These are phyloP conservation scores for Aphelenchoides bicaudatus DNA, from an alignment of 2,888 invertebrate species.

Conservation along the genomic window DNA sequence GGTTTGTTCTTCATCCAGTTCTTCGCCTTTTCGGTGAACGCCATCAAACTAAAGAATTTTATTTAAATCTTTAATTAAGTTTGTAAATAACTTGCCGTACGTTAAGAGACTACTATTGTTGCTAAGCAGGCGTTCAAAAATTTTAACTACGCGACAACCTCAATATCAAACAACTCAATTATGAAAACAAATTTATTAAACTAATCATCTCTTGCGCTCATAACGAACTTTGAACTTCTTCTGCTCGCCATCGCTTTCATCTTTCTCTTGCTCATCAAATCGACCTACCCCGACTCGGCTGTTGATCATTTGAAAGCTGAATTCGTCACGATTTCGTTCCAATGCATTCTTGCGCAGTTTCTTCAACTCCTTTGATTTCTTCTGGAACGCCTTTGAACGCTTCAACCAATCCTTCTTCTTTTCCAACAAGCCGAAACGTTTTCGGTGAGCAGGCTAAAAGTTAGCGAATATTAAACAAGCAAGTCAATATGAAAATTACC, in stretches of 20 bases:
- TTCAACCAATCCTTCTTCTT: constrained; percentile 60
- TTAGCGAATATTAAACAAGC: too few relatives aligned
- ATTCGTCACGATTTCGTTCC: constrained; percentile 95
- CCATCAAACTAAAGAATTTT: constrained; percentile 37
- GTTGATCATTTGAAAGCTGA: constrained; percentile 94
- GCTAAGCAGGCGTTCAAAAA: constrained; percentile 21
- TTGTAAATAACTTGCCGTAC: too few relatives aligned
- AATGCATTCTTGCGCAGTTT: constrained; percentile 77
- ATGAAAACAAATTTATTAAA: too few relatives aligned
- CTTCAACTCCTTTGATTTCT: constrained; percentile 72
- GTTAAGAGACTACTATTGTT: neutral
- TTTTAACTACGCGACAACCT: neutral
- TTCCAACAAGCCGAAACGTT: constrained; percentile 51
- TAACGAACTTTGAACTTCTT: too few relatives aligned
- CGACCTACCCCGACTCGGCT: constrained; percentile 68
- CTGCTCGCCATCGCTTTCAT: too few relatives aligned
- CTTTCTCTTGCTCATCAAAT: too few relatives aligned
- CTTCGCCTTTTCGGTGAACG: constrained; percentile 69
- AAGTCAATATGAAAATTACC: constrained; percentile 24
- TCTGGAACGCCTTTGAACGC: constrained; percentile 52
- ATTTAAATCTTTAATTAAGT: neutral
- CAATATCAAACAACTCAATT: too few relatives aligned
- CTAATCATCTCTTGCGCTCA: too few relatives aligned
- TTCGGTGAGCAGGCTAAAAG: constrained; percentile 42
- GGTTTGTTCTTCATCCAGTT: constrained; percentile 70